phyloP scores from a whole-genome alignment of 92 coral and sea anemone genomes.

The Phymanthus crucifer region DNA sequence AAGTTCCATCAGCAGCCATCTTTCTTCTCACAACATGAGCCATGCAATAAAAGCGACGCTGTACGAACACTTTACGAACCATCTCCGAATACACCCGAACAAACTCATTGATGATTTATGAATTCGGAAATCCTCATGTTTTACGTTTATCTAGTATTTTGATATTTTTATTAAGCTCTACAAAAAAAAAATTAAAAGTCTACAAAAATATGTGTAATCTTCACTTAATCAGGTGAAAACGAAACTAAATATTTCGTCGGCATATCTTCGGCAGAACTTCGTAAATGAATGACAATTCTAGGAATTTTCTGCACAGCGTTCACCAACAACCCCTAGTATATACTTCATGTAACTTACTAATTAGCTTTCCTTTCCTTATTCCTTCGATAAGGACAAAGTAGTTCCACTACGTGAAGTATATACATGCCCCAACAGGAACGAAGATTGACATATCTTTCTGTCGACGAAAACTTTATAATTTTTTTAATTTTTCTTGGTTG shows the following conservation, averaged over 20 bases:
- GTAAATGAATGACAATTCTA: not conserved
- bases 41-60: conserved; percentile 16
- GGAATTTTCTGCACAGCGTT: not conserved
- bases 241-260: not conserved
- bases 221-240: too few relatives aligned
- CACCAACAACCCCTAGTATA: not conserved
- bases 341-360: not conserved
- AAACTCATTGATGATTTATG: not conserved
- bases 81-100: not conserved
- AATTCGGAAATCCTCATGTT: not conserved
- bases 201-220: not conserved
- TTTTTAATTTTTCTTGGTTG: not conserved
- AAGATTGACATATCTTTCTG: not conserved
- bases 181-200: not conserved
- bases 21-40: conserved; percentile 83
- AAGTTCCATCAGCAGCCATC: conserved; percentile 70
- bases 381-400: not conserved
- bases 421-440: not conserved
- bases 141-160: not conserved
- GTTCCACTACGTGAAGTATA: not conserved
- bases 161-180: not conserved
- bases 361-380: not conserved
- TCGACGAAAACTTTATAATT: not conserved
- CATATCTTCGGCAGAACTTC: not conserved
- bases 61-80: conserved; percentile 10